A percentile compares a stretch with the other conserved stretches of the same genome.
These are phyloP conservation scores for Morone saxatilis DNA, from an alignment of 2,113 vertebrate species.

Conservation along the genomic window DNA sequence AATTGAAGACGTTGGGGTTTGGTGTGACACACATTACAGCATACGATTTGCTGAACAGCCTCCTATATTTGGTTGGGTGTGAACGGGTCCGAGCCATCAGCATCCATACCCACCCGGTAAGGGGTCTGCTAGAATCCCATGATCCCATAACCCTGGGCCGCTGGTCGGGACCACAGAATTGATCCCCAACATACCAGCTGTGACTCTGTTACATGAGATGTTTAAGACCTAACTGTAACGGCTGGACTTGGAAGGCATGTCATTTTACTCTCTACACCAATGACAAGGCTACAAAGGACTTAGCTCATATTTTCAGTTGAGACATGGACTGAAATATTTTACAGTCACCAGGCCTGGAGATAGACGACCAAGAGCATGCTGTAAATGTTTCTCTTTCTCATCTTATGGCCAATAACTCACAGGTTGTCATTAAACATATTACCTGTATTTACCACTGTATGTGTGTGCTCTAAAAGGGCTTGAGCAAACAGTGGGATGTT, in stretches of 20 bases:
- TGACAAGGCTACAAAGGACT: conserved; percentile 57
- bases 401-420: conserved; percentile 64
- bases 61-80: too few species aligned
- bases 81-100: too few species aligned
- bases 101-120: too few species aligned
- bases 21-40: too few species aligned
- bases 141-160: conserved; percentile 48
- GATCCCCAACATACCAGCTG: conserved; percentile 62
- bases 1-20: too few species aligned
- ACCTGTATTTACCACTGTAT: not conserved
- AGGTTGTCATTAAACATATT: conserved; percentile 41
- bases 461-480: conserved; percentile 24
- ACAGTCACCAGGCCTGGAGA: conserved; percentile 50
- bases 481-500: not conserved
- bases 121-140: conserved; percentile 58
- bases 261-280: conserved; percentile 41
- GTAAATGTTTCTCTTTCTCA: conserved; percentile 55
- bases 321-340: conserved; percentile 69
- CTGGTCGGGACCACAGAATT: conserved; percentile 47
- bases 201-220: conserved; percentile 55
- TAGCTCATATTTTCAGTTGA: conserved; percentile 67
- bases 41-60: too few species aligned
- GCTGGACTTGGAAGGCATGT: conserved; percentile 64
- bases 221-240: conserved; percentile 22
- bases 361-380: conserved; percentile 3